These are phyloP conservation scores for Pristis pectinata DNA, from an alignment of 2,797 vertebrate species.

Conservation along the genomic window DNA sequence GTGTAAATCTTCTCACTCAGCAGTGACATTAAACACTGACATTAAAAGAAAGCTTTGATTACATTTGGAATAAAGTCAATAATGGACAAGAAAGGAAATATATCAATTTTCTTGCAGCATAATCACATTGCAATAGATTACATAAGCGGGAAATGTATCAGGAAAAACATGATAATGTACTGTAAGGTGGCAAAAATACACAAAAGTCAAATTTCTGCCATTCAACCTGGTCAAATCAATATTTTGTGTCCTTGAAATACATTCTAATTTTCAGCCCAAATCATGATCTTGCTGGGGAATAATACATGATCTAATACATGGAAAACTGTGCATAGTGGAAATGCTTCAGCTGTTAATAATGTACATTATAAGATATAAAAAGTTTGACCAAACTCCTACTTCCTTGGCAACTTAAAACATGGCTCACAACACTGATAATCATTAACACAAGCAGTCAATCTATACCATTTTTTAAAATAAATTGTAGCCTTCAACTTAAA, in stretches of 20 bases:
- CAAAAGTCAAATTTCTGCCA: not conserved
- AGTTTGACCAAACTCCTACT: not conserved
- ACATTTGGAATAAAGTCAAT: slow-evolving; percentile 10
- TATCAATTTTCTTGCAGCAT: not conserved
- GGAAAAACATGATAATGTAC: not conserved
- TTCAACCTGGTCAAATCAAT: not conserved
- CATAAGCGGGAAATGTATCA: not conserved
- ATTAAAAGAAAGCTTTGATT: not conserved
- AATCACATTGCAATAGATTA: not conserved
- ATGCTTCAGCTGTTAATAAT: not conserved
- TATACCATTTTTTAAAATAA: too few species aligned
- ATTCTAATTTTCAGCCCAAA: not conserved
- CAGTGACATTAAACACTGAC: not conserved
- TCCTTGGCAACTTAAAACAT: not conserved
- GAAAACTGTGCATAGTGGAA: not conserved
- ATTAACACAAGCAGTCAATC: too few species aligned
- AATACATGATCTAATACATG: not conserved
- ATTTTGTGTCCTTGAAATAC: not conserved
- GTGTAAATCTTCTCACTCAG: not conserved
- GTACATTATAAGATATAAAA: not conserved
- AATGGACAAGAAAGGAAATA: not conserved
- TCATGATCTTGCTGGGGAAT: not conserved
- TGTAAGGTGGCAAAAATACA: not conserved
- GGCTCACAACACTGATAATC: not conserved
- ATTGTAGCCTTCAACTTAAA: too few species aligned